These are phyloP conservation scores for Steinernema carpocapsae DNA, from an alignment of 2,888 invertebrate genomes.

Conservation along the genomic window DNA sequence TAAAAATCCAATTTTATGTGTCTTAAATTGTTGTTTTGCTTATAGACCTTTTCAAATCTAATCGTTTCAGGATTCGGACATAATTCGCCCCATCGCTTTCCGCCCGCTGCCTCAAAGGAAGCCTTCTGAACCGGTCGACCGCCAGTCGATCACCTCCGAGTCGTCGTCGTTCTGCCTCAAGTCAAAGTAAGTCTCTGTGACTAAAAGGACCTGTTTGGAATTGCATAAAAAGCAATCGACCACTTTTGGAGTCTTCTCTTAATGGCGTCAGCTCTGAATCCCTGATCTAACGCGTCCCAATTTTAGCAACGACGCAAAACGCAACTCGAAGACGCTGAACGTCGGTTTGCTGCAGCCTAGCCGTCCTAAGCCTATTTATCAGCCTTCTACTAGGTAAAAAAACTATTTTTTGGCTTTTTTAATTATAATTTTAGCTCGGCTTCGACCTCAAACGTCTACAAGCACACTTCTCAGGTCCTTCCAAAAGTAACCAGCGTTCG, in stretches of 20 bases:
- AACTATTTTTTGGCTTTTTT: neutral
- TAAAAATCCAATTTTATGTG: too few relatives aligned
- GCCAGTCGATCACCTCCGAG: constrained; percentile 40
- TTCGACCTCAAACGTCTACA: constrained; percentile 9
- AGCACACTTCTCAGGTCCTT: neutral
- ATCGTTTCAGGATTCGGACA: constrained; percentile 48
- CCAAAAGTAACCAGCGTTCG: constrained; percentile 9
- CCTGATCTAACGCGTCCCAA: neutral
- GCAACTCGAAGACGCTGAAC: constrained; percentile 25
- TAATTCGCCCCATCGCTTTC: constrained; percentile 53
- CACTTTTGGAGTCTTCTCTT: too few relatives aligned
- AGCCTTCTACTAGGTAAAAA: constrained; percentile 40
- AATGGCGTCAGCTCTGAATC: neutral
- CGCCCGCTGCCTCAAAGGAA: constrained; percentile 44
- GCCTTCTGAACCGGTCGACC: constrained; percentile 31
- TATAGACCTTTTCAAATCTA: neutral
- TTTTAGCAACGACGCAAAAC: constrained; percentile 21
- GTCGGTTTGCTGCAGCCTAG: constrained; percentile 1
- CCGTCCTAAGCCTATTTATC: constrained; percentile 34
- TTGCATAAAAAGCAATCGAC: neutral
- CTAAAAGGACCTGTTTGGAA: neutral
- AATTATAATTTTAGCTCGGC: constrained; percentile 8
- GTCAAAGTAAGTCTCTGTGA: constrained; percentile 11
- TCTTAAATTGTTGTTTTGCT: too few relatives aligned
- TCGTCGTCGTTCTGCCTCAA: constrained; percentile 32